Evolutionary conservation across 2,797 vertebrate genomes (phyloP), one percentile per base, ranked within the genome.

Genomic region (Scyliorhinus canicula): DNA sequence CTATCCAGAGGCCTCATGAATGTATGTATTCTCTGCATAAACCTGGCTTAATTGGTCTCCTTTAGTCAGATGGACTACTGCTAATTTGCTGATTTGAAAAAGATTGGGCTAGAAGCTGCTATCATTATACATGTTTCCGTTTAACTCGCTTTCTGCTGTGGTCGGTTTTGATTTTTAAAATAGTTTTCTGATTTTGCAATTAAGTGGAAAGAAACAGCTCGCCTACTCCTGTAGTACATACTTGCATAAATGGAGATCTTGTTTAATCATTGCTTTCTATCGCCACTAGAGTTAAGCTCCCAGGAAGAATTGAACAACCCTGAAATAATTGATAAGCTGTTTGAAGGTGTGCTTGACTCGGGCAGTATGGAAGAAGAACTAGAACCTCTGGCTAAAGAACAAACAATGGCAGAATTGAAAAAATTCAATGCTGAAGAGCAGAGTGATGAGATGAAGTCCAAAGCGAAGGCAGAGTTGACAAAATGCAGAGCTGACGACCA

Each of bases 281-380:
- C 26, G 84, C 44, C 31, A 63, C 52, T 94, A 35, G 97, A 96
- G 11, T 40, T 96, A 79, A 96, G 88, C 95, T 96, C 96, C 57
- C 96, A 95, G 0, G 96, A 97, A 0, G 85, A 97, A 97, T 67
- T 97, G 95, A 97, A 96, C 96, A 97, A 97, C 0, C 97, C 97
- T 14, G 97, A 97, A 50, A 95, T 97, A 3, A 98, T 98, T 1
- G 97, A 98, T 95, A 96, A 97, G 95, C 97, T 98, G 97, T 98
- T 98, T 50, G 97, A 97, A 50, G 98, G 97, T 21, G 97, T 98
- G 71, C 95, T 98, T 95, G 96, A 98, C 84, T 97, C 96, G 0
- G 97, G 97, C 4, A 97, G 95, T 3, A 95, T 82, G 69, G 95
- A 97, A 9, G 96, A 96, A 47, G 95, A 96, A 26, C 95, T 44